Conservation (phyloP, 2,888 invertebrate genomes). For the Drosophila seclusa region DNA sequence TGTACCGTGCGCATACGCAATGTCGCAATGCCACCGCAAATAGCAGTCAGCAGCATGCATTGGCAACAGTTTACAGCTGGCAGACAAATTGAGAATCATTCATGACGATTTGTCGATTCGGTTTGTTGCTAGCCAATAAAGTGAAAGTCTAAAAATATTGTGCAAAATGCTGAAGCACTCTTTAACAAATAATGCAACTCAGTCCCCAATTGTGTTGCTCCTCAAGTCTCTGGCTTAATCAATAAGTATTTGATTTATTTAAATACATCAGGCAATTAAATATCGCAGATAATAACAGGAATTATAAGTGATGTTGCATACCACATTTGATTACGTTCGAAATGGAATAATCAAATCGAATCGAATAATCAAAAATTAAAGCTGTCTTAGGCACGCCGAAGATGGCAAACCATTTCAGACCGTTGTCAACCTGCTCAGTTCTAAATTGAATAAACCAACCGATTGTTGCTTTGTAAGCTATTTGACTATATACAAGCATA, state of each 20-base stretch:
- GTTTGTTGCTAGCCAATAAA: background rate
- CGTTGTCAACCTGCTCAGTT: background rate
- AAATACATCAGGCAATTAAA: background rate
- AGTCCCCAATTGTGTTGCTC: background rate
- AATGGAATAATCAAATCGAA: no score
- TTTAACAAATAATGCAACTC: background rate
- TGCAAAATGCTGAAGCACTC: background rate
- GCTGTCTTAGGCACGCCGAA: background rate
- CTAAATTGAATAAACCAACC: background rate
- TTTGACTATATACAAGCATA: background rate
- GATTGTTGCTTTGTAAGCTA: background rate
- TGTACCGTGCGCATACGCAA: slow-evolving; percentile 33
- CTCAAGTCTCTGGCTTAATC: background rate
- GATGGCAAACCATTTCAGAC: no score
- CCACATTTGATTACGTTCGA: background rate
- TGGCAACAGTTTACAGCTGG: slow-evolving; percentile 10
- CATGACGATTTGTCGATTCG: background rate
- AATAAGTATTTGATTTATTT: background rate
- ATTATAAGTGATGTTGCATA: background rate
- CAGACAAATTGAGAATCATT: slow-evolving; percentile 15
- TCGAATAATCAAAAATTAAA: background rate
- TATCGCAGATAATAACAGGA: background rate
- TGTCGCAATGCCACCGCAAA: slow-evolving; percentile 14
- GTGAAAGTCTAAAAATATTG: background rate
- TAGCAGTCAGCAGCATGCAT: slow-evolving; percentile 9